phyloP scores from a whole-genome alignment of 2,113 vertebrate genomes.

The Meleagris gallopavo region DNA sequence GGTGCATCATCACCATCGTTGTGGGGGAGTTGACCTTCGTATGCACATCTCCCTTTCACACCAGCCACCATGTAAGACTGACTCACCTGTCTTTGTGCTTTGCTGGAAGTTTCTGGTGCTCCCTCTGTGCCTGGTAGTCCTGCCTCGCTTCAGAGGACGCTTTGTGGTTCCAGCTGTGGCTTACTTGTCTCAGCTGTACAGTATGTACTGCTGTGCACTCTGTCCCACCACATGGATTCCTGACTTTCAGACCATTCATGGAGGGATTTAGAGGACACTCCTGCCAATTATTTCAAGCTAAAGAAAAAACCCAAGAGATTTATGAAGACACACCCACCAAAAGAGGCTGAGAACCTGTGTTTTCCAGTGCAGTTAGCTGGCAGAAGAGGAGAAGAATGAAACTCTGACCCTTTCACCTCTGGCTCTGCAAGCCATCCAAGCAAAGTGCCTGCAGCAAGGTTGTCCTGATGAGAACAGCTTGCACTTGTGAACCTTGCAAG shows the following conservation, averaged over 20 bases:
- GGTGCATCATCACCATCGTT: neutral
- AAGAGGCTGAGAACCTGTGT: neutral
- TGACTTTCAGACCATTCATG: neutral
- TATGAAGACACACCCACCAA: neutral
- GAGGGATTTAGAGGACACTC: neutral
- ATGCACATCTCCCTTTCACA: accelerated
- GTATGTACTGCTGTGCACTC: too few species aligned
- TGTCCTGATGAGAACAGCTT: accelerated
- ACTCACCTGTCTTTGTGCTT: neutral
- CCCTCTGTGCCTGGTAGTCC: neutral
- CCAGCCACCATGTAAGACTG: neutral
- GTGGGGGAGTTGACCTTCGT: neutral
- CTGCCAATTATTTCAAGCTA: neutral
- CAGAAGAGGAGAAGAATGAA: neutral
- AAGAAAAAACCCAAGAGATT: neutral
- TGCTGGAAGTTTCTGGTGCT: neutral
- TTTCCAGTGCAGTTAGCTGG: accelerated
- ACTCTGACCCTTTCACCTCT: neutral
- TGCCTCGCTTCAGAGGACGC: accelerated
- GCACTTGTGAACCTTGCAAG: neutral
- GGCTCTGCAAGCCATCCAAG: neutral
- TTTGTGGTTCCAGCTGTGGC: neutral
- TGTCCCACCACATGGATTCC: accelerated
- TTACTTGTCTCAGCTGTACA: neutral
- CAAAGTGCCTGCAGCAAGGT: neutral